Evolutionary conservation across 2,113 vertebrate species (phyloP).

Genomic region (Ceuthmochares aereus): DNA sequence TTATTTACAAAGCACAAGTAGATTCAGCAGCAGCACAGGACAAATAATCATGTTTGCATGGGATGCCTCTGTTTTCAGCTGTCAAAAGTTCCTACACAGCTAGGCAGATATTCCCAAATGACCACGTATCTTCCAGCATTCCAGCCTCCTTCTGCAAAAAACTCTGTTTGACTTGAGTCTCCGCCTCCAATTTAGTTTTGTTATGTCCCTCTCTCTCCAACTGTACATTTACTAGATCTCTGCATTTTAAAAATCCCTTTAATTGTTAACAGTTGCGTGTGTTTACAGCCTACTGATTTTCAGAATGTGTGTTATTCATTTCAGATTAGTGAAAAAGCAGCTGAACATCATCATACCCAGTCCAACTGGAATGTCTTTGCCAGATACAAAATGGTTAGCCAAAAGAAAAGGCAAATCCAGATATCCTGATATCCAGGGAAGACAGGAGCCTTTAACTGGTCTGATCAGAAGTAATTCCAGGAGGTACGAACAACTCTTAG

Average conservation of each 20-base stretch:
- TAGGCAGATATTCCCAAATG: constrained; percentile 1
- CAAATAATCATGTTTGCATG: not conserved
- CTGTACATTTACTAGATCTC: not conserved
- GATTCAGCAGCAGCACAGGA: constrained; percentile 19
- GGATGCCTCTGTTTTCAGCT: constrained; percentile 4
- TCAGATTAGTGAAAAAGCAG: not conserved
- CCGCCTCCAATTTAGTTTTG: constrained; percentile 17
- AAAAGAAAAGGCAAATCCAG: not conserved
- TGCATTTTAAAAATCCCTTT: not conserved
- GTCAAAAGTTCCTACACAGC: constrained; percentile 5
- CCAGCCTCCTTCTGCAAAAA: constrained; percentile 5
- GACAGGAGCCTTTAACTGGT: not conserved
- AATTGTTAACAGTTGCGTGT: constrained; percentile 31
- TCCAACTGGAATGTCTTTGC: not conserved
- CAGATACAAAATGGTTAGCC: not conserved
- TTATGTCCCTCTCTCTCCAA: not conserved
- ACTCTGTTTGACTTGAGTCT: not conserved
- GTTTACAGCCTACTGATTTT: not conserved
- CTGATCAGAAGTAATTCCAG: not conserved
- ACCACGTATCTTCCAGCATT: not conserved
- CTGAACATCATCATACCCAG: not conserved
- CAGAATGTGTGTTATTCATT: not conserved
- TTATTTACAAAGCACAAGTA: constrained; percentile 24
- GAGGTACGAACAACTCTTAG: not conserved
- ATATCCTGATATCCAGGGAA: not conserved